Base-by-base conservation (phyloP, 2,888 invertebrate species). In the Eurytoma californica region DNA sequence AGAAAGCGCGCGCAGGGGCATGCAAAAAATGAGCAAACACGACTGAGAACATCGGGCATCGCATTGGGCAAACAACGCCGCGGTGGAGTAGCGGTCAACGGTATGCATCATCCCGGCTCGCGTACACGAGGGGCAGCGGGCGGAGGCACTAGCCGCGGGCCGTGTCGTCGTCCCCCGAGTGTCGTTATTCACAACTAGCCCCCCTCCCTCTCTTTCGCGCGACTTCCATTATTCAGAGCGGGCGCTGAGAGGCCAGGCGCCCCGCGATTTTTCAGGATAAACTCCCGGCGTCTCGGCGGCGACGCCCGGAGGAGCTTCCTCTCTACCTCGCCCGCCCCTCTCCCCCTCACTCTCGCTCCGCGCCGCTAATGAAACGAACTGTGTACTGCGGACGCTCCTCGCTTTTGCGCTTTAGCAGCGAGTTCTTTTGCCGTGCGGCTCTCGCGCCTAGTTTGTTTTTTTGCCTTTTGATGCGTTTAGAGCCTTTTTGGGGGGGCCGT, bases 101-200 rank as follows among this genome's bases (percentile, higher is more conserved):
- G 30, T 51, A 60, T 68, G 18, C 61, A 75, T 68, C 68, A 68
- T 75, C 60, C 53, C 53, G 14, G 14, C 63, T 18, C 13, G 14
- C 39, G 51, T 39, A 12, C 39, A 53, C 18, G 16, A 30, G 49
- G 16, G 18, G 24, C 2, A 51, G 12, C 9, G 13, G 18, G 69
- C 14, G n/a, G 58, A 1, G 16, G 14, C 39, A n/a, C 39, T 7
- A 61, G 24, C 14, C 14, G 47, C n/a, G 20, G 55, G 39, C 39
- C 55, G 67, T 57, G 70, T 55, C 58, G 58, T 58, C 53, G 16
- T 85, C 86, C 85, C 86, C 81, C 72, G 85, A 83, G 86, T 83
- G 83, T 86, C 86, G 86, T 86, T 86, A 86, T 84, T 86, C 86
- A 86, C 85, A 84, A 86, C 84, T 86, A 86, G 58, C 55, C 55